phyloP scores from a whole-genome alignment of 2,888 invertebrate species.

The Yponomeuta evonymella region DNA sequence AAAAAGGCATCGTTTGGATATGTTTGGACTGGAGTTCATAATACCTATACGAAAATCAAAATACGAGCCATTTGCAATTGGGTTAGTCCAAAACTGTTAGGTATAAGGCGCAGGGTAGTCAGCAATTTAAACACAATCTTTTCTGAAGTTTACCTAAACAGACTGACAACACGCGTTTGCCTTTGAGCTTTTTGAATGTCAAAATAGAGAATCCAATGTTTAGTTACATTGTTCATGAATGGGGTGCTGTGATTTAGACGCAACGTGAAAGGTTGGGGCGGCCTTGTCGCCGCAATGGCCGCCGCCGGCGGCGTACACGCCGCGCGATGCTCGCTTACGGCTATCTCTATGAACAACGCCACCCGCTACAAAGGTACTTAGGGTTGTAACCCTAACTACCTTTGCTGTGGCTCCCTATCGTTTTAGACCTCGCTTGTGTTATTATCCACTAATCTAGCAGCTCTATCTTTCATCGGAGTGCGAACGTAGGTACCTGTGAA shows the following conservation, averaged over 20 bases:
- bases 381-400: neutral
- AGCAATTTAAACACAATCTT: too few relatives aligned
- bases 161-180: too few relatives aligned
- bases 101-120: too few relatives aligned
- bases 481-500: too few relatives aligned
- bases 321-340: conserved; percentile 41
- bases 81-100: too few relatives aligned
- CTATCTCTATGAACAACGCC: conserved; percentile 44
- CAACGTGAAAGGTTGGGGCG: conserved; percentile 21
- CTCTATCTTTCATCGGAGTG: neutral
- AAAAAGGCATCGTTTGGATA: too few relatives aligned
- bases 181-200: neutral
- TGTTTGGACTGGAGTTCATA: too few relatives aligned
- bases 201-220: neutral
- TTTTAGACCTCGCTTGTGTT: neutral
- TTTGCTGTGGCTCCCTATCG: neutral
- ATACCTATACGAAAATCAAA: too few relatives aligned
- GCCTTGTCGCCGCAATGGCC: conserved; percentile 35
- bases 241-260: conserved; percentile 3
- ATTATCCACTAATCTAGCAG: neutral
- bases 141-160: too few relatives aligned
- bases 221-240: neutral
- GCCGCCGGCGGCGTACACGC: conserved; percentile 60
- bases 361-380: conserved; percentile 19
- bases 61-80: too few relatives aligned